Conservation (phyloP, 2,888 invertebrate species). For the Tryphoninae sp. region DNA sequence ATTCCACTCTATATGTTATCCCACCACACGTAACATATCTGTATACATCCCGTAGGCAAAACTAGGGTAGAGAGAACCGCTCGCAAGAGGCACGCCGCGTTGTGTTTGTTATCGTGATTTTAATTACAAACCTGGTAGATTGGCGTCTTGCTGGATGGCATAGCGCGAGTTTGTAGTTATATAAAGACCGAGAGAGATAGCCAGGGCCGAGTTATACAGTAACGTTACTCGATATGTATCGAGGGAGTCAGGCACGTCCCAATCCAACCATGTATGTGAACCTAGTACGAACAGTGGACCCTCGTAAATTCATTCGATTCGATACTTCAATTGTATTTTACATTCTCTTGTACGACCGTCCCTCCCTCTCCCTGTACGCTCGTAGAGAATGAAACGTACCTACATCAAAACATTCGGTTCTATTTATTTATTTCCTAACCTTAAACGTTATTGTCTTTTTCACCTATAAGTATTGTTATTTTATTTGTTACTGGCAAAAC, state of each 20-base stretch:
- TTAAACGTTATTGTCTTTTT: too few species aligned
- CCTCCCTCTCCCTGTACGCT: not conserved
- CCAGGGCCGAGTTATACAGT: not conserved
- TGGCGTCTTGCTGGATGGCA: constrained; percentile 52
- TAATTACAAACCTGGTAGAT: constrained; percentile 54
- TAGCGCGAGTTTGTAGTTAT: not conserved
- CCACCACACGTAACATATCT: not conserved
- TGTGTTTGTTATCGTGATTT: constrained; percentile 56
- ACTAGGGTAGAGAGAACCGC: not conserved
- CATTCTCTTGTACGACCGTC: not conserved
- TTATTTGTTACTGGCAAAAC: too few species aligned
- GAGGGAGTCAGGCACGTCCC: constrained; percentile 15
- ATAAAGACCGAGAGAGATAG: not conserved
- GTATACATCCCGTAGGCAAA: not conserved
- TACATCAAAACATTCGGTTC: too few species aligned
- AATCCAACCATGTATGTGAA: not conserved
- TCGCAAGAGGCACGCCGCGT: constrained; percentile 27
- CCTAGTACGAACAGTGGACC: constrained; percentile 17
- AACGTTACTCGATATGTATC: not conserved
- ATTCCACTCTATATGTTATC: not conserved
- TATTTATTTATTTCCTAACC: too few species aligned
- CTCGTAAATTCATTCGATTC: constrained; percentile 37
- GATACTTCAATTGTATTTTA: constrained; percentile 2
- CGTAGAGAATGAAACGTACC: not conserved
- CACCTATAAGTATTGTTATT: too few species aligned